Evolutionary conservation across 2,888 invertebrate species (phyloP), one percentile per base, ranked within the genome.

Genomic region (Cryptophagus acutangulus): DNA sequence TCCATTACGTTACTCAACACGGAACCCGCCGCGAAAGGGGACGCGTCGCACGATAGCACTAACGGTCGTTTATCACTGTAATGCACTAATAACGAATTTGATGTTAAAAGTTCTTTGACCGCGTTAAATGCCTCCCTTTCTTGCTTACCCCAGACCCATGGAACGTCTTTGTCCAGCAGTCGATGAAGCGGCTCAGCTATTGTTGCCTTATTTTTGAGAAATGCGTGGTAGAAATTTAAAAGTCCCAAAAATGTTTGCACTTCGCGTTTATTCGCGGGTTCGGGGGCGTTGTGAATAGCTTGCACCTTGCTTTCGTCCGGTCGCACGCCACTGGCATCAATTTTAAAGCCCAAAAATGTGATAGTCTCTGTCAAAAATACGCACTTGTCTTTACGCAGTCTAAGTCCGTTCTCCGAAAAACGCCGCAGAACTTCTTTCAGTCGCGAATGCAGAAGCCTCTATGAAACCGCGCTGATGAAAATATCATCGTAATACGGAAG

Each of bases 181-280:
- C 33, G 3, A 18, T 42, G 25, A 28, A 41, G 12, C 13, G 36
- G 35, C 15, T 45, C 26, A 13, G 29, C 14, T 26, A 28, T 2
- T 10, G 6, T 36, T 2, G 45, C 40, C 26, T 39, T 40, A 30
- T 49, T 40, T n/a, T 36, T 26, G 2, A 48, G 38, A 33, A 47
- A 52, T 17, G 38, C 42, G 28, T 40, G 39, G 18, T 51, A 51
- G 25, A 43, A 48, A 14, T 49, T 49, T 28, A 58, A 46, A 9
- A 50, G 46, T 12, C 39, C 42, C 17, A 45, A 14, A 24, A 42
- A 45, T 13, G 33, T 12, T 25, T 34, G 36, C n/a, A 43, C 28
- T 2, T 43, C 12, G 20, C 8, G 5, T 20, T 20, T 5, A 20
- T 20, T 20, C 9, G 5, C 9, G 5, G 20, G 20, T 5, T 17